These are phyloP conservation scores for Gymnoscelis rufifasciata DNA, from an alignment of 2,888 invertebrate species.

Conservation along the genomic window DNA sequence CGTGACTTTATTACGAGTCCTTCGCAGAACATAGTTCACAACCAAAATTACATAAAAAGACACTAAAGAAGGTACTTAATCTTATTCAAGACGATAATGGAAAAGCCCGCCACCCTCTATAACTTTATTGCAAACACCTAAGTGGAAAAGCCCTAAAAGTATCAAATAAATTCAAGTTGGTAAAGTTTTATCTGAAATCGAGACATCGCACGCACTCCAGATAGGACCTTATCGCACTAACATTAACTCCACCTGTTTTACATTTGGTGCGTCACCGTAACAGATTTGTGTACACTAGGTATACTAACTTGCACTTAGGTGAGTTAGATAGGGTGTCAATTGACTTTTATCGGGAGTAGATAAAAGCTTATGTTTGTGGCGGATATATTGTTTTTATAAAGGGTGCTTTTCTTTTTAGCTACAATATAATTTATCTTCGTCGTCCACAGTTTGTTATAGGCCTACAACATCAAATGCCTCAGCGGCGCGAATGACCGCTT, in stretches of 20 bases:
- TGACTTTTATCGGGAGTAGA: slow-evolving; percentile 14
- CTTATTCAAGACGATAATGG: no score
- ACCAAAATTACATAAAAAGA: neutral
- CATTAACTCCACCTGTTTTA: slow-evolving; percentile 36
- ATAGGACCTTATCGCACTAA: slow-evolving; percentile 36
- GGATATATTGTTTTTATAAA: no score
- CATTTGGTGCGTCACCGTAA: slow-evolving; percentile 38
- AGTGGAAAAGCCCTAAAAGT: slow-evolving; percentile 14
- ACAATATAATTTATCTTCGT: no score
- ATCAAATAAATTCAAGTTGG: slow-evolving; percentile 18
- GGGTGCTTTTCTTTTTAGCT: no score
- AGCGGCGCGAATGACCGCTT: no score
- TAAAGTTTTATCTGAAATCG: slow-evolving; percentile 27
- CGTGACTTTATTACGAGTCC: no score
- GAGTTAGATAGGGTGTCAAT: slow-evolving; percentile 34
- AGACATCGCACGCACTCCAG: slow-evolving; percentile 33
- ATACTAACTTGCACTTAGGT: slow-evolving; percentile 7
- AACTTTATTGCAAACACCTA: neutral
- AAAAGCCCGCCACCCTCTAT: neutral
- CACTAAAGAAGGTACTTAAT: neutral
- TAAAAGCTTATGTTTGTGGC: neutral
- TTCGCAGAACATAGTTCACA: no score
- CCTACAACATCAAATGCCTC: no score
- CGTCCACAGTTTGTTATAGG: no score
- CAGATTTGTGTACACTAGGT: slow-evolving; percentile 32